phyloP scores from a whole-genome alignment of 1,140 invertebrate genomes.

The Anthonomus grandis region DNA sequence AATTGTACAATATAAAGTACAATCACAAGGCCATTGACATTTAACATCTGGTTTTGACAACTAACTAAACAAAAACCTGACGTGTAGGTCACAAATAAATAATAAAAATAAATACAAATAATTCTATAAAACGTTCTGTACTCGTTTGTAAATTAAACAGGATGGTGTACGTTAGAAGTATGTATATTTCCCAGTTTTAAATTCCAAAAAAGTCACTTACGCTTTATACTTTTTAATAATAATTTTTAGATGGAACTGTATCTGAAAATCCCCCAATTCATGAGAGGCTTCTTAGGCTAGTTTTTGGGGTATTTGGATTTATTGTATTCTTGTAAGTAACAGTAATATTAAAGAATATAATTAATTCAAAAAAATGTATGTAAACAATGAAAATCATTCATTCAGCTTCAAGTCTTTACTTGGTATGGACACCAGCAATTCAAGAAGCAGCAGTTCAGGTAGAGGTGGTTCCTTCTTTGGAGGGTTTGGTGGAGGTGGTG shows the following conservation, averaged over 20 bases:
- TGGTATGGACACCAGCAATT: conserved; percentile 34
- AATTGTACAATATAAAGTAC: no score
- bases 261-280: conserved; percentile 37
- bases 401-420: conserved; percentile 43
- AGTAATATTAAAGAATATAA: conserved; percentile 6
- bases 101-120: no score
- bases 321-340: conserved; percentile 44
- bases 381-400: no score
- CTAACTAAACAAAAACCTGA: no score
- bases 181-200: conserved; percentile 16
- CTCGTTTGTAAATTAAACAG: no score
- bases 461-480: conserved; percentile 29
- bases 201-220: neutral
- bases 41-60: no score
- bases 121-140: no score
- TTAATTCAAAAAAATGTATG: conserved; percentile 11
- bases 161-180: conserved; percentile 30
- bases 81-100: no score
- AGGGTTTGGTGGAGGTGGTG: conserved; percentile 25
- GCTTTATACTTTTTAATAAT: neutral
- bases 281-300: conserved; percentile 32
- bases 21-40: no score
- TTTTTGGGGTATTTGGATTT: conserved; percentile 44
- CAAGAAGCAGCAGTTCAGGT: conserved; percentile 17
- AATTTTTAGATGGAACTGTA: conserved; percentile 43